A percentile compares a stretch with the other conserved stretches of the same genome.
phyloP scores from a whole-genome alignment of 2,888 invertebrate species.

The Plemyria rubiginata region DNA sequence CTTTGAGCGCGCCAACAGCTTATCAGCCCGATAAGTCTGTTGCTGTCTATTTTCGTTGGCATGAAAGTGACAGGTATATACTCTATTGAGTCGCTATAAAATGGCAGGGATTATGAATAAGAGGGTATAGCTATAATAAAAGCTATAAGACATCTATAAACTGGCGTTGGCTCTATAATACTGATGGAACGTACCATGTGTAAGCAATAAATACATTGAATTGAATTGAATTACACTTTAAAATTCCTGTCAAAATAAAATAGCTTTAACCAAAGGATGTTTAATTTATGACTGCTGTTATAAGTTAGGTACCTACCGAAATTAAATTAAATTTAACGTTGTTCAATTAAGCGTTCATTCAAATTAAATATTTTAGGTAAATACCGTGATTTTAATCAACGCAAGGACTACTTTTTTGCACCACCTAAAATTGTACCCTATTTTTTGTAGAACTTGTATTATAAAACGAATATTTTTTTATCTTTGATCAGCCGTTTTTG shows the following conservation, averaged over 20 bases:
- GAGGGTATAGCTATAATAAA: no score
- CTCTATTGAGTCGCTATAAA: no score
- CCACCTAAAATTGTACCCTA: background rate
- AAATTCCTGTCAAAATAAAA: background rate
- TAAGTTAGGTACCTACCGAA: background rate
- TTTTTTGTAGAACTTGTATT: slow-evolving; percentile 9
- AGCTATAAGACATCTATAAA: no score
- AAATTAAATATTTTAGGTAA: background rate
- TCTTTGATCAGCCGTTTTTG: slow-evolving; percentile 8
- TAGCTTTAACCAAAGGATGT: background rate
- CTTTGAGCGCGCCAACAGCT: no score
- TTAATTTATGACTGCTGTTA: background rate
- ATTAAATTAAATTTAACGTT: background rate
- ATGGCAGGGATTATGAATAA: no score
- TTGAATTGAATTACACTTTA: no score
- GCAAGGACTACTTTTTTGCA: background rate
- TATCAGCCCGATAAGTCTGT: no score
- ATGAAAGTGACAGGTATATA: no score
- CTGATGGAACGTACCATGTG: no score
- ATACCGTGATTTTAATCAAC: background rate
- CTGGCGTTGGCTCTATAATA: no score
- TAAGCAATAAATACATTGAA: no score
- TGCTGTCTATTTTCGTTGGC: no score
- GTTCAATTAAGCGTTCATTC: background rate
- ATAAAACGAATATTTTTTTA: slow-evolving; percentile 6